Base-by-base conservation (phyloP, 2,797 vertebrate species). In the Miichthys miiuy region DNA sequence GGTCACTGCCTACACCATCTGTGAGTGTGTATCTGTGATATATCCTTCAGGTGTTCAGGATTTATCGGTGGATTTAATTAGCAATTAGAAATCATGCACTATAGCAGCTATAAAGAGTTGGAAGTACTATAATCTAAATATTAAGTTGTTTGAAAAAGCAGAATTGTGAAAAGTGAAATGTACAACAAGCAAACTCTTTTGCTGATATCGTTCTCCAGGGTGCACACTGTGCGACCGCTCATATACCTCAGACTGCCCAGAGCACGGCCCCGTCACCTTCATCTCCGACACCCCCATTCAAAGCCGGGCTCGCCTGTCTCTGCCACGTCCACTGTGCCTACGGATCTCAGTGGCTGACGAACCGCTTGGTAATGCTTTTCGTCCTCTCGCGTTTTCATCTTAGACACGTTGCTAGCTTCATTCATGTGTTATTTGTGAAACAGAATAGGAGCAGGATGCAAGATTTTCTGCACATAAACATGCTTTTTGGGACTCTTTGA, bases 181-280 rank as follows among this genome's bases (percentile, higher is more conserved):
- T 47, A 50, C 56, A 58, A 18, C 21, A 25, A 65, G 18, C 2
- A 44, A 61, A 41, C 51, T 0, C 56, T 23, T 56, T 18, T 71
- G 5, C 16, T 68, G 20, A 78, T 50, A 2, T 65, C 92, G 89
- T 95, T 44, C 62, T 10, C 11, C 72, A 99, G 98, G 98, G 98
- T 99, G 98, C 85, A 98, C 98, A 0, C 95, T 99, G 34, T 99
- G 98, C 89, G 98, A 99, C 90, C 96, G 97, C 82, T 98, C 97
- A 0, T 99, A 99, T 84, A 95, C 96, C 16, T 97, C 98, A 0
- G 97, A 98, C 92, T 99, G 98, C 83, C 98, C 98, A 0, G 97
- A 99, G 60, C 98, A 99, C 0, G 98, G 98, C 25, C 98, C 98
- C 0, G 97, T 99, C 92, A 99, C 97, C 60, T 99, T 99, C 85